Conservation (phyloP, 2,113 vertebrate species). For the Procavia capensis region DNA sequence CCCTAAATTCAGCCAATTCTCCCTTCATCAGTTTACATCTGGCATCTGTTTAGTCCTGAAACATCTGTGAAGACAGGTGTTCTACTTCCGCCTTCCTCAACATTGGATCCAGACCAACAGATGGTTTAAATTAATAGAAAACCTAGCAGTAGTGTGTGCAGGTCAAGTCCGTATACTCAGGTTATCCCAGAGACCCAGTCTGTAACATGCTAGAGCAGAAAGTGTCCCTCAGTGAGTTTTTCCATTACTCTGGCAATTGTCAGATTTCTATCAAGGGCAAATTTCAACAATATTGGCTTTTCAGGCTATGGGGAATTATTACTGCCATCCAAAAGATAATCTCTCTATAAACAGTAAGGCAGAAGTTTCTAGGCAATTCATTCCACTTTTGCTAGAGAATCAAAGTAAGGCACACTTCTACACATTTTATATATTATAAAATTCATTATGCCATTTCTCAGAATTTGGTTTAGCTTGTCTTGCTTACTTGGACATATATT, state of each 20-base stretch:
- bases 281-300: conserved; percentile 25
- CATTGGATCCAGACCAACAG: conserved; percentile 49
- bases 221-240: conserved; percentile 48
- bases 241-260: conserved; percentile 59
- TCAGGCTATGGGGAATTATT: conserved; percentile 61
- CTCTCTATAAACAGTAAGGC: neutral
- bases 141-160: neutral
- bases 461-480: neutral
- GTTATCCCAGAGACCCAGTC: neutral
- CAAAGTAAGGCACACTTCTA: neutral
- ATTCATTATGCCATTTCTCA: neutral
- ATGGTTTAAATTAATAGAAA: conserved; percentile 40
- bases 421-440: neutral
- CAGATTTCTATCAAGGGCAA: conserved; percentile 53
- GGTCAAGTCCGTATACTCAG: neutral
- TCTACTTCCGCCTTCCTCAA: conserved; percentile 39
- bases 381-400: neutral
- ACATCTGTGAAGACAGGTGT: conserved; percentile 65
- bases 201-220: neutral
- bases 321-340: neutral
- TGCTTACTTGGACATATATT: neutral
- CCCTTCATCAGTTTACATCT: conserved; percentile 47
- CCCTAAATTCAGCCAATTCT: conserved; percentile 18
- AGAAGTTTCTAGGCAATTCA: conserved; percentile 16
- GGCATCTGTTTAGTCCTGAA: neutral